A percentile compares a stretch with the other conserved stretches of the same genome.
Conservation (phyloP, 2,797 vertebrate genomes). For the Poeciliopsis infans region DNA sequence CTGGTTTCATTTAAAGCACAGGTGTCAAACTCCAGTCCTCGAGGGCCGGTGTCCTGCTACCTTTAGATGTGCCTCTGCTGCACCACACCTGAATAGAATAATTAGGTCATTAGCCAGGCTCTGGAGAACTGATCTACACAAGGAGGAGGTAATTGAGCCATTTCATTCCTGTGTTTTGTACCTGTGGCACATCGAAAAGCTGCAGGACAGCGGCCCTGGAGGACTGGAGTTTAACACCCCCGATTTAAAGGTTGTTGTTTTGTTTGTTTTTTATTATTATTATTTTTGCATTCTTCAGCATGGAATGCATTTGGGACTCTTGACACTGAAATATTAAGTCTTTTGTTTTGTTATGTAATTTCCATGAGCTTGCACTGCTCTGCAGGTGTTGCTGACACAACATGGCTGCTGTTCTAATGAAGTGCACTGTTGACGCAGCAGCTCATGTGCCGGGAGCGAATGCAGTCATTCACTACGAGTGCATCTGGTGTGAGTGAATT, state of each 20-base stretch:
- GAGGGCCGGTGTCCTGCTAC: too few species aligned
- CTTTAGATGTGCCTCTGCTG: too few species aligned
- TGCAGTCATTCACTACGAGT: not conserved
- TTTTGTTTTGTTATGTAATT: constrained; percentile 29
- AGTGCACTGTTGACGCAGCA: constrained; percentile 22
- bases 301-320: constrained; percentile 29
- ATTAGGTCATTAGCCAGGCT: too few species aligned
- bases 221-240: too few species aligned
- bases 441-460: not conserved
- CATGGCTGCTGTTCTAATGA: constrained; percentile 25
- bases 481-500: not conserved
- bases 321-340: constrained; percentile 9
- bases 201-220: too few species aligned
- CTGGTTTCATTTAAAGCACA: constrained; percentile 13
- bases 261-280: not conserved
- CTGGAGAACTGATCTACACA: too few species aligned
- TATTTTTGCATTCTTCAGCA: constrained; percentile 6
- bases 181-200: too few species aligned
- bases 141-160: too few species aligned
- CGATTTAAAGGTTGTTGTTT: not conserved
- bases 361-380: constrained; percentile 19
- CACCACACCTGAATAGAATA: too few species aligned
- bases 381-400: constrained; percentile 30
- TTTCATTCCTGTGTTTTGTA: too few species aligned
- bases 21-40: too few species aligned